Evolutionary conservation across 2,797 vertebrate species (phyloP).

Genomic region (Phrynocephalus vlangalii): DNA sequence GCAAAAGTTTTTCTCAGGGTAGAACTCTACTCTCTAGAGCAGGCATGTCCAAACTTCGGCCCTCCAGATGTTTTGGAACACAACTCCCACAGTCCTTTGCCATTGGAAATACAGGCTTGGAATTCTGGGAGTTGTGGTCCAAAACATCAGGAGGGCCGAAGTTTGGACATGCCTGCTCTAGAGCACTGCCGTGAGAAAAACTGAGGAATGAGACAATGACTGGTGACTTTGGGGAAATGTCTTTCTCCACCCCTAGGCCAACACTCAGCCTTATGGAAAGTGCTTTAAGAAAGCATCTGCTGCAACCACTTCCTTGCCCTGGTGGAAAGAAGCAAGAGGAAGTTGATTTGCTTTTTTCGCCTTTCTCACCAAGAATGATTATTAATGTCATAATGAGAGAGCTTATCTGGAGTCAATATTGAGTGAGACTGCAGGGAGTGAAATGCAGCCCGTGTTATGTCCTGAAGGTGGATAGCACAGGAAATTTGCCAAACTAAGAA

Average conservation of each 20-base stretch:
- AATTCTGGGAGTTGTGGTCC: too few relatives aligned
- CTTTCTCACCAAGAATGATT: background rate
- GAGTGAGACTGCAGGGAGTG: background rate
- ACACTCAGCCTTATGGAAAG: background rate
- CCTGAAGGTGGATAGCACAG: background rate
- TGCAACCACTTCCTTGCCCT: conserved; percentile 32
- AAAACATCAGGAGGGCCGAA: too few relatives aligned
- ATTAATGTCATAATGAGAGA: background rate
- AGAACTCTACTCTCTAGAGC: too few relatives aligned
- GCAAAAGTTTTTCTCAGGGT: too few relatives aligned
- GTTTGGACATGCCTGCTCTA: too few relatives aligned
- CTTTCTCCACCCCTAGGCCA: background rate
- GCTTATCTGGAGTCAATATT: conserved; percentile 1
- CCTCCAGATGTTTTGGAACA: too few relatives aligned
- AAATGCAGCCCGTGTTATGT: background rate
- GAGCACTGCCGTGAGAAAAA: too few relatives aligned
- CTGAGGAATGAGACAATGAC: background rate
- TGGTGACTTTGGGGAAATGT: background rate
- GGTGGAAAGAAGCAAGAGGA: background rate
- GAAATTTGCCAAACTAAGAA: too few relatives aligned
- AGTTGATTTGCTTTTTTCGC: background rate
- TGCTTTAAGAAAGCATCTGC: background rate
- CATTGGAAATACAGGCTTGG: too few relatives aligned
- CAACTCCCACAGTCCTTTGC: too few relatives aligned
- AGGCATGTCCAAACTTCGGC: too few relatives aligned